Evolutionary conservation across 2,888 invertebrate species (phyloP).

Genomic region (Rugalucina vietnamica): DNA sequence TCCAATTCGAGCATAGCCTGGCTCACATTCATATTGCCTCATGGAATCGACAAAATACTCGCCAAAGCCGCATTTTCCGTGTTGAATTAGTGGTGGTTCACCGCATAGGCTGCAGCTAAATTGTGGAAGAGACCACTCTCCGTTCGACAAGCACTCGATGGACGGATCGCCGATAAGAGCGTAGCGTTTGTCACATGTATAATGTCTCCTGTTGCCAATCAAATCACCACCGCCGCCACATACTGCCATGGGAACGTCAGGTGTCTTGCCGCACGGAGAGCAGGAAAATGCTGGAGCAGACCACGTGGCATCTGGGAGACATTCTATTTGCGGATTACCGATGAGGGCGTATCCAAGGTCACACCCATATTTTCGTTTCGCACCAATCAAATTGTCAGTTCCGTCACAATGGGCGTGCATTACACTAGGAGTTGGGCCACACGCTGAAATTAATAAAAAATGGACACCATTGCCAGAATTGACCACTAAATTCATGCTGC

Average conservation of each 20-base stretch:
- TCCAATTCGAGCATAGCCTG: constrained; percentile 38
- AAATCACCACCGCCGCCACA: constrained; percentile 43
- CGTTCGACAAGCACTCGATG: constrained; percentile 32
- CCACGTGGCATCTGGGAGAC: constrained; percentile 39
- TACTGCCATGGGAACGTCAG: constrained; percentile 17
- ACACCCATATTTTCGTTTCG: constrained; percentile 28
- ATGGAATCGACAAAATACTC: constrained; percentile 35
- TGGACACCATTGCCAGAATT: no score
- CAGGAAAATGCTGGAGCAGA: constrained; percentile 29
- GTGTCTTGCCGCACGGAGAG: constrained; percentile 33
- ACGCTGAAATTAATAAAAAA: no score
- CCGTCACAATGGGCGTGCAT: constrained; percentile 21
- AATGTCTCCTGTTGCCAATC: constrained; percentile 23
- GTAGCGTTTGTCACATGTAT: constrained; percentile 40
- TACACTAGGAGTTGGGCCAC: constrained; percentile 26
- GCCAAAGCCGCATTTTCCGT: constrained; percentile 39
- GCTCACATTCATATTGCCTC: constrained; percentile 30
- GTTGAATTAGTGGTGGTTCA: constrained; percentile 23
- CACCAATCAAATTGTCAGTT: constrained; percentile 17
- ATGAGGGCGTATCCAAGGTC: constrained; percentile 39
- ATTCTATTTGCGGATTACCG: constrained; percentile 37
- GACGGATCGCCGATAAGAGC: constrained; percentile 31
- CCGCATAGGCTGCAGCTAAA: constrained; percentile 50
- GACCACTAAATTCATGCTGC: no score
- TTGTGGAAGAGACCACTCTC: constrained; percentile 26